Percentiles rank a stretch among this genome's conserved stretches.
phyloP scores from a whole-genome alignment of 37 sponge, comb jelly and placozoan species.

The Chondrilla cf. caribensis region DNA sequence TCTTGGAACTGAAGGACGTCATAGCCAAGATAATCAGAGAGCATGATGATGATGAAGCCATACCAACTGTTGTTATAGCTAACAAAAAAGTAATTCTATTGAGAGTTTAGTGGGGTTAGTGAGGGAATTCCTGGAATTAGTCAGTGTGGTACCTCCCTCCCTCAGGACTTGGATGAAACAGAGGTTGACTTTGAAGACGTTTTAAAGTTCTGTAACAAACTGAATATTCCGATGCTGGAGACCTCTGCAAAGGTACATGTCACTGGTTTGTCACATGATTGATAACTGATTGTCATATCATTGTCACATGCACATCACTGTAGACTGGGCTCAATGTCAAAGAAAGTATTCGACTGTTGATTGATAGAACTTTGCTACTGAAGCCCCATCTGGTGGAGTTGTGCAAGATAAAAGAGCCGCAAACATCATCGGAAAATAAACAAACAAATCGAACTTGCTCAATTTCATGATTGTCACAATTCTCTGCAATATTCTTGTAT shows the following conservation, averaged over 20 bases:
- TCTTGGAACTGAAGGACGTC: slow-evolving; percentile 66
- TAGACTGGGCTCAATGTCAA: slow-evolving; percentile 81
- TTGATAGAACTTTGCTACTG: slow-evolving; percentile 63
- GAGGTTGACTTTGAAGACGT: slow-evolving; percentile 75
- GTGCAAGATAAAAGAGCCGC: slow-evolving; percentile 12
- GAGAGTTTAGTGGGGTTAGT: background rate
- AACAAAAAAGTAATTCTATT: slow-evolving; percentile 79
- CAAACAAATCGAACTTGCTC: too few species aligned
- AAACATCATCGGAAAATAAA: too few species aligned
- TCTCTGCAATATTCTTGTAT: too few species aligned
- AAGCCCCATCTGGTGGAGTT: slow-evolving; percentile 47
- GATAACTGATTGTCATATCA: background rate
- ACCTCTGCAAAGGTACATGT: slow-evolving; percentile 74
- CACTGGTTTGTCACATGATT: background rate
- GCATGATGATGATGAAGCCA: slow-evolving; percentile 65
- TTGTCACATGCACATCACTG: background rate
- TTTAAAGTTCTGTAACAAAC: slow-evolving; percentile 56
- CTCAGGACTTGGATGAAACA: slow-evolving; percentile 70
- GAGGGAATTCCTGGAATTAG: background rate
- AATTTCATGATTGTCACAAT: too few species aligned
- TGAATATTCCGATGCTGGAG: slow-evolving; percentile 69
- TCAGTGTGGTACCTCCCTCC: background rate
- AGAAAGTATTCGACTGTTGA: slow-evolving; percentile 70
- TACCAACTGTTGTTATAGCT: slow-evolving; percentile 81
- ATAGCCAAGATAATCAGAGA: slow-evolving; percentile 70